Conservation (phyloP, 2,888 invertebrate genomes). For the Anthrax anthrax region DNA sequence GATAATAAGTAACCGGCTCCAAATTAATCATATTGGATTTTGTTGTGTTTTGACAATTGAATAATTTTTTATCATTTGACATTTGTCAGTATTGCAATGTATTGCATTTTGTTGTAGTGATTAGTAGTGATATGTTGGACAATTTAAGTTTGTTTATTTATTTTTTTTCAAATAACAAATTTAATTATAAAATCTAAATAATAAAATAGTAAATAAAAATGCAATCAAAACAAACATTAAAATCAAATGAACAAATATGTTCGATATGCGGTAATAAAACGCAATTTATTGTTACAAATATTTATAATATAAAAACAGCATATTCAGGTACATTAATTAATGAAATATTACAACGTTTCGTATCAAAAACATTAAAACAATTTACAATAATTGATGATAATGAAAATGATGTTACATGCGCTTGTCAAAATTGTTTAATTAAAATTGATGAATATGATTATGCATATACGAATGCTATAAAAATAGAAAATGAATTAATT, state of each 20-base stretch:
- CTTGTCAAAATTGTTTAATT: constrained; percentile 9
- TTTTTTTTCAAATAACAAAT: too few species aligned
- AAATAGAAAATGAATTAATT: constrained; percentile 11
- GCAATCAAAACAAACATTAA: too few species aligned
- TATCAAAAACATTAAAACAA: background rate
- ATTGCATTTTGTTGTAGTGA: too few species aligned
- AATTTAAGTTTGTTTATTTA: too few species aligned
- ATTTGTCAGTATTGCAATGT: too few species aligned
- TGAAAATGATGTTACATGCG: background rate
- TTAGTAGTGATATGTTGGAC: too few species aligned
- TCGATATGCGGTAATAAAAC: constrained; percentile 10
- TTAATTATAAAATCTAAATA: too few species aligned
- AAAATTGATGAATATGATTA: constrained; percentile 14
- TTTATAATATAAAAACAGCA: constrained; percentile 6
- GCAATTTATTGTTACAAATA: constrained; percentile 3
- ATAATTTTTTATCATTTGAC: too few species aligned
- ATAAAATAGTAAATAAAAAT: too few species aligned
- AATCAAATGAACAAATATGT: constrained; percentile 9
- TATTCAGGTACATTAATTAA: constrained; percentile 8
- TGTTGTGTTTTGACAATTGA: too few species aligned
- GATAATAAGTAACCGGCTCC: too few species aligned
- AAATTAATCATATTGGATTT: too few species aligned
- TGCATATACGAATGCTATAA: constrained; percentile 6
- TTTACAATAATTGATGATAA: background rate
- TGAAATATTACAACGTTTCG: constrained; percentile 9